These are phyloP conservation scores for Cordylochernes scorpioides DNA, from an alignment of 2,888 invertebrate genomes.

Conservation along the genomic window DNA sequence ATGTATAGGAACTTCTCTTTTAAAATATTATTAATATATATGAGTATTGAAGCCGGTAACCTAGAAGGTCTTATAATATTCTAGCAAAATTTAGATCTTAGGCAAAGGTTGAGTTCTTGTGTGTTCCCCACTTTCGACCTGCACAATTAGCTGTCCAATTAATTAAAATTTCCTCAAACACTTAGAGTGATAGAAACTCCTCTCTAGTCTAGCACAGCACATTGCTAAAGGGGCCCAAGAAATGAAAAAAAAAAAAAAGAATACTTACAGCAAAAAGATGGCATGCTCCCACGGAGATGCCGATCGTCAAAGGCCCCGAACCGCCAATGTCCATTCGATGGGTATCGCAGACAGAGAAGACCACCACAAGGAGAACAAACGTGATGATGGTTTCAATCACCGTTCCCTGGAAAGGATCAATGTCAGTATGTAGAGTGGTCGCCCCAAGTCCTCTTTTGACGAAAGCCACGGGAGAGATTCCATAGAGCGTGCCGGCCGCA, in stretches of 20 bases:
- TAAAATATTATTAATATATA: too few relatives aligned
- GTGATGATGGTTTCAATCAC: constrained; percentile 58
- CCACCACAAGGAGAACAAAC: constrained; percentile 56
- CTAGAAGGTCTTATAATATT: too few relatives aligned
- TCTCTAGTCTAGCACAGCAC: too few relatives aligned
- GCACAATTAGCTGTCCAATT: too few relatives aligned
- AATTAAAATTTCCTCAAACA: too few relatives aligned
- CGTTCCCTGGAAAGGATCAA: constrained; percentile 46
- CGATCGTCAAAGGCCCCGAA: constrained; percentile 59
- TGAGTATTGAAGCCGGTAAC: too few relatives aligned
- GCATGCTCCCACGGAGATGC: constrained; percentile 52
- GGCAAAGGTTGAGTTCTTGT: too few relatives aligned
- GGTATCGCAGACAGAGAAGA: constrained; percentile 52
- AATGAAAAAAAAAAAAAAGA: not conserved
- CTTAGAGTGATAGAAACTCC: too few relatives aligned
- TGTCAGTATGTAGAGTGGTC: constrained; percentile 29
- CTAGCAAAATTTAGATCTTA: too few relatives aligned
- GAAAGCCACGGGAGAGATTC: constrained; percentile 24
- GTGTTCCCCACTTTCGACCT: too few relatives aligned
- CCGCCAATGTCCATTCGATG: constrained; percentile 20
- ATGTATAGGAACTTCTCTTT: too few relatives aligned
- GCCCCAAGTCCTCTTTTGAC: constrained; percentile 35
- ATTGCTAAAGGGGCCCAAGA: too few relatives aligned
- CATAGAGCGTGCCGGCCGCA: constrained; percentile 8
- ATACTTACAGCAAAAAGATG: constrained; percentile 57